Percentiles rank a stretch among this genome's conserved stretches.
Evolutionary conservation across 2,113 vertebrate genomes (phyloP).

Genomic region (Cheilinus undulatus): DNA sequence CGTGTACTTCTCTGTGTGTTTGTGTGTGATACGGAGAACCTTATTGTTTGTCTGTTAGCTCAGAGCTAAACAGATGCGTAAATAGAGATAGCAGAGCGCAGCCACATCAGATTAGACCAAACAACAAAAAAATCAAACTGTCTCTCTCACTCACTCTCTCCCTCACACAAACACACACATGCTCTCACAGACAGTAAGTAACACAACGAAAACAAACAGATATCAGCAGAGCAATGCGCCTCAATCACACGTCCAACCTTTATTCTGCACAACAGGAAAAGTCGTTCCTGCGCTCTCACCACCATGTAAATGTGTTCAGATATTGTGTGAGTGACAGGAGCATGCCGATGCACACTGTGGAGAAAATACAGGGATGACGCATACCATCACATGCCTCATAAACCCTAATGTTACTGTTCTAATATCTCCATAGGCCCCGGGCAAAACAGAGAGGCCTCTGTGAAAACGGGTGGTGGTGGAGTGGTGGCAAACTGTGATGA

Average conservation of each 20-base stretch:
- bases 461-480: slow-evolving; percentile 32
- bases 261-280: slow-evolving; percentile 46
- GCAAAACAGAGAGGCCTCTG: slow-evolving; percentile 34
- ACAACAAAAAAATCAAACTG: slow-evolving; percentile 63
- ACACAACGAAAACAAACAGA: slow-evolving; percentile 42
- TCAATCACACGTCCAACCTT: slow-evolving; percentile 28
- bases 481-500: slow-evolving; percentile 51
- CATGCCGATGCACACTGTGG: slow-evolving; percentile 41
- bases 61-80: slow-evolving; percentile 78
- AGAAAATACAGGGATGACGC: slow-evolving; percentile 63
- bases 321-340: slow-evolving; percentile 9
- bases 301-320: slow-evolving; percentile 28
- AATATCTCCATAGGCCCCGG: slow-evolving; percentile 54
- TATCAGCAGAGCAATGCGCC: slow-evolving; percentile 40
- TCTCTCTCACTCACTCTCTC: slow-evolving; percentile 39
- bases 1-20: slow-evolving; percentile 8
- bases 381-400: slow-evolving; percentile 79
- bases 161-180: slow-evolving; percentile 40
- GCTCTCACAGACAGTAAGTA: slow-evolving; percentile 33
- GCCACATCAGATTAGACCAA: slow-evolving; percentile 75
- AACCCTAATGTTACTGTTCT: slow-evolving; percentile 67
- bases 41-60: slow-evolving; percentile 73
- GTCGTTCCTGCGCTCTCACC: slow-evolving; percentile 26
- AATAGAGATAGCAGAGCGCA: slow-evolving; percentile 73
- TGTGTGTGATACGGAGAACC: slow-evolving; percentile 3